Evolutionary conservation across 2,797 vertebrate species (phyloP), one percentile per base, ranked within the genome.

Genomic region (Darevskia mixta): DNA sequence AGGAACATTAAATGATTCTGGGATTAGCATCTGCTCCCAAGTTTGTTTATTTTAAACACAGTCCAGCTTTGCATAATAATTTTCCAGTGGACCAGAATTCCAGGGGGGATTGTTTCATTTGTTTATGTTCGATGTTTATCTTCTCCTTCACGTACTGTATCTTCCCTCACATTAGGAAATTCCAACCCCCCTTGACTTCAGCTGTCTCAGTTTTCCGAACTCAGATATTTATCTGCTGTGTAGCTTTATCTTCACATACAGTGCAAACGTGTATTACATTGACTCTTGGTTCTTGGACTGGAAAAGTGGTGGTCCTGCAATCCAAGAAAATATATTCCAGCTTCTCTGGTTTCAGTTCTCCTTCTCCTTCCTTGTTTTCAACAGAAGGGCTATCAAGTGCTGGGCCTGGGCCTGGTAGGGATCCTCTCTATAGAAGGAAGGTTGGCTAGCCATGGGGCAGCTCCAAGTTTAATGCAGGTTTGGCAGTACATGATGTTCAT

Each of bases 41-140:
- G 5, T 35, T 73, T 73, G 32, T 84, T 84, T 73, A 27, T 75
- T 84, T 73, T 38, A 58, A 84, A 84, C 3, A 17, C 45, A 25
- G 45, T 38, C 32, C 43, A 61, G 18, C 15, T 61, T 84, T 84
- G 23, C 83, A 61, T 55, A 38, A 80, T 80, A 35, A 32, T 80
- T 80, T 64, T 80, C 79, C 79, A 64, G 2, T 80, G 79, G 45
- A 73, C 5, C 38, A 84, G 45, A 84, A 73, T 73, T 84, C n/a
- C 82, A 45, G 35, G n/a, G 25, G 55, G 29, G 55, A 61, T 25
- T 29, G 49, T 35, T 84, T 66, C 25, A 41, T 43, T 84, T 75
- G 32, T 38, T 84, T 38, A 61, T 84, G 23, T 75, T 75, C 38
- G 71, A 58, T 41, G 38, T 75, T 84, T 75, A 61, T 73, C 23